Evolutionary conservation across 2,888 invertebrate species (phyloP).

Genomic region (Cryptophagus acutangulus): DNA sequence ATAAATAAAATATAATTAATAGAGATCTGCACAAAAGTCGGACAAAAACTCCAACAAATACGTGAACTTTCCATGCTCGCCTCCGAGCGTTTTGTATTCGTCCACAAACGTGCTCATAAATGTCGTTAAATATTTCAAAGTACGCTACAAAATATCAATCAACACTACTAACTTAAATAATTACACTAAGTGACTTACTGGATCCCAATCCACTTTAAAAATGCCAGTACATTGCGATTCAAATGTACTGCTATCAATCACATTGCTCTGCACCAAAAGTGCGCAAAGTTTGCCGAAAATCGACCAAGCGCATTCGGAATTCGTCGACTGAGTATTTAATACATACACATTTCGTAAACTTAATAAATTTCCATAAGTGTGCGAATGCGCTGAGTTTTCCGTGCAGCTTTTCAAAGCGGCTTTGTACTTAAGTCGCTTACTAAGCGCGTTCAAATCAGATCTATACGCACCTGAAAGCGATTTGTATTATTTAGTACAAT

Average conservation of each 20-base stretch:
- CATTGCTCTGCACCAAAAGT: slow-evolving; percentile 51
- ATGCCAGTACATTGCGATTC: slow-evolving; percentile 64
- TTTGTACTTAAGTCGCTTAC: too few relatives aligned
- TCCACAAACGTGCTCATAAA: slow-evolving; percentile 33
- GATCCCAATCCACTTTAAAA: slow-evolving; percentile 61
- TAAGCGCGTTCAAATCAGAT: too few relatives aligned
- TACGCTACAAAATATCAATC: slow-evolving; percentile 29
- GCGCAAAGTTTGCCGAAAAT: slow-evolving; percentile 32
- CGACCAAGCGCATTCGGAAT: slow-evolving; percentile 29
- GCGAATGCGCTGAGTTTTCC: too few relatives aligned
- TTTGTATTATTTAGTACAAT: too few relatives aligned
- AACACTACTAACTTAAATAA: slow-evolving; percentile 7
- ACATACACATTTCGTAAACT: too few relatives aligned
- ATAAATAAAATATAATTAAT: slow-evolving; percentile 16
- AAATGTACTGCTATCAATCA: slow-evolving; percentile 57
- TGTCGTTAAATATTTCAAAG: slow-evolving; percentile 27
- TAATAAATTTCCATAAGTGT: too few relatives aligned
- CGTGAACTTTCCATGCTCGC: slow-evolving; percentile 29
- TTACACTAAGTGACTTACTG: slow-evolving; percentile 27
- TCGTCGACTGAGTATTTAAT: slow-evolving; percentile 26
- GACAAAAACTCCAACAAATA: slow-evolving; percentile 37
- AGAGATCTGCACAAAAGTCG: slow-evolving; percentile 35
- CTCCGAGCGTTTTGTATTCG: slow-evolving; percentile 24
- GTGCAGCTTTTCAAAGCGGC: too few relatives aligned
- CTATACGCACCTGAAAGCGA: too few relatives aligned